Conservation (phyloP, 1,140 invertebrate genomes). For the Drosophila lowei region DNA sequence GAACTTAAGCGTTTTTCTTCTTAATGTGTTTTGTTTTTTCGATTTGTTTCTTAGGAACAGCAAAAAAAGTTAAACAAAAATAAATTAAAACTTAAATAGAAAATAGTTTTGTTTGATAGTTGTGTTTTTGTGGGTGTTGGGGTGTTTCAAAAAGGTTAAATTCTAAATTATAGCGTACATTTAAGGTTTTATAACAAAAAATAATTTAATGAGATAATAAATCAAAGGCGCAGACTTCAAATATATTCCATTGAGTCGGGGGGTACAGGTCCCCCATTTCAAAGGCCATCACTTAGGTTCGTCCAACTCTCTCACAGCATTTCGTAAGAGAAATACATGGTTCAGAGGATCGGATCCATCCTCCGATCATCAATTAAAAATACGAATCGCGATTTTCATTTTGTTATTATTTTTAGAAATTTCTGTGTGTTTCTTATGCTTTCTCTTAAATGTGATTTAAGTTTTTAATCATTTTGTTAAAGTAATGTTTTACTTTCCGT, state of each 20-base stretch:
- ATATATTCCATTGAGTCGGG: slow-evolving; percentile 63
- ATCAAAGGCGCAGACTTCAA: slow-evolving; percentile 77
- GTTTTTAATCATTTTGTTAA: slow-evolving; percentile 60
- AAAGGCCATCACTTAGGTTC: slow-evolving; percentile 74
- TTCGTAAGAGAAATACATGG: slow-evolving; percentile 48
- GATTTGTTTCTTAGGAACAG: slow-evolving; percentile 65
- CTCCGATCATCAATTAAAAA: slow-evolving; percentile 50
- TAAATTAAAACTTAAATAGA: slow-evolving; percentile 81
- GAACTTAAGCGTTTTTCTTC: slow-evolving; percentile 62
- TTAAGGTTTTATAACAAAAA: slow-evolving; percentile 78
- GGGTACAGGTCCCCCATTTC: slow-evolving; percentile 40
- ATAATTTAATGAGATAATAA: slow-evolving; percentile 81
- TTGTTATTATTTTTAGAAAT: slow-evolving; percentile 71
- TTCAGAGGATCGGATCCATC: slow-evolving; percentile 6
- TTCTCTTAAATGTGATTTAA: slow-evolving; percentile 21
- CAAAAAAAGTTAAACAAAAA: slow-evolving; percentile 64
- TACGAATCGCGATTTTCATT: slow-evolving; percentile 53
- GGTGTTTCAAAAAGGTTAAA: slow-evolving; percentile 51
- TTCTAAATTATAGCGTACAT: slow-evolving; percentile 71
- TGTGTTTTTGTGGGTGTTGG: slow-evolving; percentile 22
- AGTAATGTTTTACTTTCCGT: slow-evolving; percentile 52
- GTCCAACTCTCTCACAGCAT: slow-evolving; percentile 72
- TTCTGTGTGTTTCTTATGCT: slow-evolving; percentile 36
- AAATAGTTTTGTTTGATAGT: slow-evolving; percentile 52
- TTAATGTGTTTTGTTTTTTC: slow-evolving; percentile 48